Conservation (phyloP, 2,113 vertebrate genomes). For the Podarcis cretensis region DNA sequence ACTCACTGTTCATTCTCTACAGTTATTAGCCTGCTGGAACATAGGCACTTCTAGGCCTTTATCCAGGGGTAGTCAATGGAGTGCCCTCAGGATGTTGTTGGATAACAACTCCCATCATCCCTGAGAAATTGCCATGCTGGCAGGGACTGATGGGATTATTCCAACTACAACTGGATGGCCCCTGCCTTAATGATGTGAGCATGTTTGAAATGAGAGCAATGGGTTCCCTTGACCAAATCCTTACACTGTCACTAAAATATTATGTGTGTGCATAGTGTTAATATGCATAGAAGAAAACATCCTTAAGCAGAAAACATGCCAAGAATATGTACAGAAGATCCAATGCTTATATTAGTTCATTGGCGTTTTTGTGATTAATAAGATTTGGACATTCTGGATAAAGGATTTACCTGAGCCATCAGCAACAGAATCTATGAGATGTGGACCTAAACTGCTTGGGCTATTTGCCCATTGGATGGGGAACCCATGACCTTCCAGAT, state of each 20-base stretch:
- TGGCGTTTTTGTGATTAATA: background rate
- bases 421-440: background rate
- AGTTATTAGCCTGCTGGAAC: too few relatives aligned
- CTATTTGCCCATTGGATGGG: background rate
- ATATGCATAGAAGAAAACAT: too few relatives aligned
- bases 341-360: background rate
- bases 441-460: background rate
- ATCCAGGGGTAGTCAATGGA: background rate
- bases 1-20: background rate
- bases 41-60: accelerated
- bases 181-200: background rate
- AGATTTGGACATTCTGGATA: background rate
- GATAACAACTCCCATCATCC: too few relatives aligned
- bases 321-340: background rate
- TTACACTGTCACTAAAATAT: background rate
- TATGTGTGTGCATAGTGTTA: accelerated
- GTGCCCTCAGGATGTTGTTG: background rate
- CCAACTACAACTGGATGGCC: too few relatives aligned
- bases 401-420: background rate
- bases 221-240: background rate
- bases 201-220: background rate
- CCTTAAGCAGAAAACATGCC: background rate
- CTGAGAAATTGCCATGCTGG: too few relatives aligned
- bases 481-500: background rate
- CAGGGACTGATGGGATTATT: too few relatives aligned